Base-by-base conservation (phyloP, 2,888 invertebrate species). In the Stenolophus ochropezus region DNA sequence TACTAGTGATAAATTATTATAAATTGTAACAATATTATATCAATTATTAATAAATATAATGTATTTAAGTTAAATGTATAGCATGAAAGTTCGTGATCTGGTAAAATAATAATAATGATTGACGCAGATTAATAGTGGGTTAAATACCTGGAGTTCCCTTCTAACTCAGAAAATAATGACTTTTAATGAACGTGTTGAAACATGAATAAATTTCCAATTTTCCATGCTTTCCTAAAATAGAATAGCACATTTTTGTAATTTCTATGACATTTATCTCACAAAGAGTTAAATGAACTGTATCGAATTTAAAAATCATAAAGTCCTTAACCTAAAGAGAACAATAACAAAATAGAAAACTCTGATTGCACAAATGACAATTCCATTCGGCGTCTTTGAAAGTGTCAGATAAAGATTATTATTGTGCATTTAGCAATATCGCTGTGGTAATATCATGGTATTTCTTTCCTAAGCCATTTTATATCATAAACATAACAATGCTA, bases 321-420 rank as follows among this genome's bases (percentile, higher is more conserved):
- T 61, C 25, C 25, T 61, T 61, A 25, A 61, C 25, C 61, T 61
- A 25, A 61, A 25, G 4, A 25, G 61, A 61, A 61, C 25, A 61
- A 61, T 25, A 16, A 61, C 23, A 23, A 23, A 14, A 61, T 61
- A 61, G 23, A 61, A 27, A 25, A 21, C 14, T 58, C n/a, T n/a
- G 61, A 61, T 61, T 61, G 61, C 61, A 61, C 14, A 61, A 56
- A 25, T 61, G 61, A 61, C 61, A 61, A 61, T 61, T 61, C 23
- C 25, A 61, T n/a, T 61, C 61, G 61, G 61, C 61, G 21, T 61
- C 61, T 61, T 61, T 61, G 61, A 61, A 61, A 25, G 25, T 14
- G 61, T 61, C 61, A 61, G 61, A 61, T 61, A 61, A 25, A 21
- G 23, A 61, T 21, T 61, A 61, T 61, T 61, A 23, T n/a, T 23